A percentile compares a stretch with the other conserved stretches of the same genome.
phyloP scores from a whole-genome alignment of 2,113 vertebrate genomes.

The Crotalus helleri region DNA sequence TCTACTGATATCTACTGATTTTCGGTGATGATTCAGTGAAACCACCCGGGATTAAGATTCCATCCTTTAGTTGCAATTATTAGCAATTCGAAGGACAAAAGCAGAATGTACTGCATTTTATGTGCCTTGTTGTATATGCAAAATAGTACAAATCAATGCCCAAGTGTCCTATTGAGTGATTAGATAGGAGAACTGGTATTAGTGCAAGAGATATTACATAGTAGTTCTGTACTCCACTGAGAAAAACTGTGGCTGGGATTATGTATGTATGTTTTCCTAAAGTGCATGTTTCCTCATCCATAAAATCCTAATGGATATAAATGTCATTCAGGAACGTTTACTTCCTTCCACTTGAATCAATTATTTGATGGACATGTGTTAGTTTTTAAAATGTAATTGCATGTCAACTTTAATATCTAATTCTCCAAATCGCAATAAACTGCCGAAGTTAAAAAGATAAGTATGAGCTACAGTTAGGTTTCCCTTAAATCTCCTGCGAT shows the following conservation, averaged over 20 bases:
- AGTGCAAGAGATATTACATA: not conserved
- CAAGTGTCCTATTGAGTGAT: too few relatives aligned
- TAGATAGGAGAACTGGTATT: not conserved
- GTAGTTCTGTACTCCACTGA: not conserved
- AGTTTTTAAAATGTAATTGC: not conserved
- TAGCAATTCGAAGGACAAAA: not conserved
- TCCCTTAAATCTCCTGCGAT: not conserved
- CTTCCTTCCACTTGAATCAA: not conserved
- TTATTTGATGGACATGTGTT: not conserved
- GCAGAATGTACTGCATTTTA: not conserved
- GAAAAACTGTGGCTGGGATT: not conserved
- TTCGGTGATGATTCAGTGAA: not conserved
- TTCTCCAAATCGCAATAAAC: not conserved
- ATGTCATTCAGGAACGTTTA: not conserved
- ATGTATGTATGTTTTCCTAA: not conserved
- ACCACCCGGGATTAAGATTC: not conserved
- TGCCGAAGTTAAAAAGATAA: not conserved
- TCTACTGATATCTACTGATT: not conserved
- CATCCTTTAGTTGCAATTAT: not conserved
- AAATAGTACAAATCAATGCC: not conserved
- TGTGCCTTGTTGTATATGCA: not conserved
- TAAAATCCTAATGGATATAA: not conserved
- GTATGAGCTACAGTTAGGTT: slow-evolving; percentile 16
- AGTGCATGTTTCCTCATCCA: not conserved
- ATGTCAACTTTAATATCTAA: rapidly evolving